Conservation (phyloP, 2,888 invertebrate genomes). For the Allolobophora icterica region DNA sequence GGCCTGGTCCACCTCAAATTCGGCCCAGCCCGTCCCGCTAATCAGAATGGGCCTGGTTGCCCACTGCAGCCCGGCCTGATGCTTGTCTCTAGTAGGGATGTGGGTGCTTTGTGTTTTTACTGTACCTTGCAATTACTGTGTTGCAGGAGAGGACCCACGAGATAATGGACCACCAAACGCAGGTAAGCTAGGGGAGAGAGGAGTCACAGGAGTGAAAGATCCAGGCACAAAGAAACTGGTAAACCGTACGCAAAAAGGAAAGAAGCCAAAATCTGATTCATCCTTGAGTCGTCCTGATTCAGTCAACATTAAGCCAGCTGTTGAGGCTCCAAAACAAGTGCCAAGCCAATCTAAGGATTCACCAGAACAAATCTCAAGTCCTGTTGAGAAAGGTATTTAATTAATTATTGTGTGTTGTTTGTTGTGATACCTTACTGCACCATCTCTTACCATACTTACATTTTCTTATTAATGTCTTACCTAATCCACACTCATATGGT, state of each 20-base stretch:
- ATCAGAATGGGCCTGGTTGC: too few species aligned
- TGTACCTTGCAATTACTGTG: background rate
- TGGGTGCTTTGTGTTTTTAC: too few species aligned
- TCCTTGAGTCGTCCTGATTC: background rate
- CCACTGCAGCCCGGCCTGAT: too few species aligned
- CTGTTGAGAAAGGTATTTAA: background rate
- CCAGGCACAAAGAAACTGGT: background rate
- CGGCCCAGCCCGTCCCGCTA: too few species aligned
- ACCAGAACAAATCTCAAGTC: background rate
- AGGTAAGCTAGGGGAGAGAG: background rate
- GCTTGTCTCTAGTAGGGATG: too few species aligned
- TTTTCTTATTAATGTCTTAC: too few species aligned
- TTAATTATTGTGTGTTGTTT: background rate
- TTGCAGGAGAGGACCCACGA: background rate
- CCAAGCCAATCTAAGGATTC: background rate
- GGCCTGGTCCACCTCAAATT: too few species aligned
- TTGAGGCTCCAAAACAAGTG: background rate
- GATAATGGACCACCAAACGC: background rate
- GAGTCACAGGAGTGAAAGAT: background rate
- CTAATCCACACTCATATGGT: too few species aligned
- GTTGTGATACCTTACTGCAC: background rate
- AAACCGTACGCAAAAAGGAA: background rate
- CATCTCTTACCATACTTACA: background rate
- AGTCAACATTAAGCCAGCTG: background rate
- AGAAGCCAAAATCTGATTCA: background rate